These are phyloP conservation scores for Ptilonorhynchus violaceus DNA, from an alignment of 2,113 vertebrate genomes.

Conservation along the genomic window DNA sequence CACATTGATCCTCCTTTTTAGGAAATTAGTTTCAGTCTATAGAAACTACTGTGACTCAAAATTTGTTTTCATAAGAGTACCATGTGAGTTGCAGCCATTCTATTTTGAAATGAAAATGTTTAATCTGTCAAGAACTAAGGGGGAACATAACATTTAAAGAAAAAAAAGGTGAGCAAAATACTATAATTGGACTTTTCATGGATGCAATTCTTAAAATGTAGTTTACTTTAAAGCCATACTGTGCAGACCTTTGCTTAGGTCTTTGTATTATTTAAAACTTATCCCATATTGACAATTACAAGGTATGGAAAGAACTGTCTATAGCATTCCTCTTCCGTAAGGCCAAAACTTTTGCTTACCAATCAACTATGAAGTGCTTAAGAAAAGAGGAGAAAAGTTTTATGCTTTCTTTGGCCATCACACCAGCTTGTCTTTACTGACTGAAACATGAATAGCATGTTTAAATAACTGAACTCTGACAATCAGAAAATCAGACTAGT, in stretches of 20 bases:
- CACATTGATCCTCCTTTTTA: background rate
- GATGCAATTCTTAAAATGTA: background rate
- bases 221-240: background rate
- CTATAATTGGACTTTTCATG: background rate
- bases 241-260: background rate
- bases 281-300: background rate
- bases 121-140: background rate
- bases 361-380: background rate
- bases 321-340: background rate
- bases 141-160: background rate
- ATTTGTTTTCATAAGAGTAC: background rate
- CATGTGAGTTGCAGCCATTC: background rate
- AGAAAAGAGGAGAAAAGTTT: background rate
- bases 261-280: background rate
- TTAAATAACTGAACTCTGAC: slow-evolving; percentile 6
- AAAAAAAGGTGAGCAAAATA: background rate
- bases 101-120: background rate
- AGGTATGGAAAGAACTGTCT: background rate
- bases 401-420: background rate
- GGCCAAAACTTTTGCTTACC: background rate
- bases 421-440: slow-evolving; percentile 1
- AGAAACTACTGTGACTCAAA: background rate
- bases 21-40: background rate
- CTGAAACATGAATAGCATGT: background rate
- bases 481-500: background rate